Evolutionary conservation across 2,888 invertebrate genomes (phyloP).

Genomic region (Harpalus rufipes): DNA sequence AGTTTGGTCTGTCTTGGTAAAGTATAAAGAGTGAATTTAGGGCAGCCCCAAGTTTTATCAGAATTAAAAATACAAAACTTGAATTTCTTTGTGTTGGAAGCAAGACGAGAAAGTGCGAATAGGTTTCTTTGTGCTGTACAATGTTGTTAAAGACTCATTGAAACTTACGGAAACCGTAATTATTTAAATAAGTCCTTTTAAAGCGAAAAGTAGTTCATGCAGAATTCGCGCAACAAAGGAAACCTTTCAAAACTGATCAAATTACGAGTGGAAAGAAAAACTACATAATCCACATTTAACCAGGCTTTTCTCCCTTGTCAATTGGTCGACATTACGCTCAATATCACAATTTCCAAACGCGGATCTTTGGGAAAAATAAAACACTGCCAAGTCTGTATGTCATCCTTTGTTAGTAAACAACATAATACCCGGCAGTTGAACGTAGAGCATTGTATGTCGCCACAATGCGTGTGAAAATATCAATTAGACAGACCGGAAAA

Average conservation of each 20-base stretch:
- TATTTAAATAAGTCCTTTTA: slow-evolving; percentile 46
- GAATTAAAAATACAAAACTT: slow-evolving; percentile 23
- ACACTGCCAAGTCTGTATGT: slow-evolving; percentile 36
- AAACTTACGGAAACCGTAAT: slow-evolving; percentile 42
- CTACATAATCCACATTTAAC: slow-evolving; percentile 49
- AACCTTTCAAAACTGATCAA: slow-evolving; percentile 49
- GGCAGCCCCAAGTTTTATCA: not conserved
- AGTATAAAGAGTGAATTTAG: not conserved
- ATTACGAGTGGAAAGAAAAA: slow-evolving; percentile 53
- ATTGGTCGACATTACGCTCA: slow-evolving; percentile 44
- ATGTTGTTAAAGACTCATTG: slow-evolving; percentile 35
- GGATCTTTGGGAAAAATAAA: slow-evolving; percentile 41
- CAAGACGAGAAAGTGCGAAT: slow-evolving; percentile 13
- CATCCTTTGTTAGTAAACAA: slow-evolving; percentile 61
- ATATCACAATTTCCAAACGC: slow-evolving; percentile 53
- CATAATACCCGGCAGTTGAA: slow-evolving; percentile 50
- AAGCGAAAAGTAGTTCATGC: slow-evolving; percentile 44
- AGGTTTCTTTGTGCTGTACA: slow-evolving; percentile 24
- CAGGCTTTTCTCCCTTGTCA: slow-evolving; percentile 25
- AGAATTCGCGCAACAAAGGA: slow-evolving; percentile 28
- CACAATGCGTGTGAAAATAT: slow-evolving; percentile 65
- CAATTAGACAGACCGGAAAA: slow-evolving; percentile 64
- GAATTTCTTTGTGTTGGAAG: slow-evolving; percentile 16
- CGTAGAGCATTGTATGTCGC: slow-evolving; percentile 44
- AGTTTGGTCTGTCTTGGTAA: too few species aligned